Conservation (phyloP, 2,888 invertebrate species). For the Drosophila prolongata region DNA sequence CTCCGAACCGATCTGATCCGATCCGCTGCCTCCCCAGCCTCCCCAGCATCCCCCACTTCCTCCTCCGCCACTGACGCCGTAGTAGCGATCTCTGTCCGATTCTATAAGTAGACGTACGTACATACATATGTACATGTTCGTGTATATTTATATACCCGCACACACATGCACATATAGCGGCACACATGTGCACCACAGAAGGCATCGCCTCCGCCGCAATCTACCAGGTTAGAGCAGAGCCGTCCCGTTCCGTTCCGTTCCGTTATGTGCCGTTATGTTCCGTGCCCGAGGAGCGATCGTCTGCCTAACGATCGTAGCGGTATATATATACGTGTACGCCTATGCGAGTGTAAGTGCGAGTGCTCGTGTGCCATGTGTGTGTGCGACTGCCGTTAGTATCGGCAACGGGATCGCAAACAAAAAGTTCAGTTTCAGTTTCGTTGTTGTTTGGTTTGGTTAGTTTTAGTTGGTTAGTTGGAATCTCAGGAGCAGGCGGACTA, state of each 20-base stretch:
- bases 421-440: constrained; percentile 81
- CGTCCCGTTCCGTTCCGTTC: constrained; percentile 17
- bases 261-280: constrained; percentile 22
- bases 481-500: constrained; percentile 37
- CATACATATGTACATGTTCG: constrained; percentile 62
- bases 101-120: constrained; percentile 67
- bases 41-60: constrained; percentile 3
- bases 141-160: constrained; percentile 61
- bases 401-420: constrained; percentile 77
- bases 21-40: constrained; percentile 6
- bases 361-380: constrained; percentile 32
- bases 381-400: constrained; percentile 74
- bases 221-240: constrained; percentile 75
- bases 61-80: constrained; percentile 29
- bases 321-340: constrained; percentile 6
- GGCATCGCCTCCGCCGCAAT: constrained; percentile 56
- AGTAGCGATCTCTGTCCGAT: constrained; percentile 55
- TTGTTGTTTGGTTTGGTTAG: constrained; percentile 61
- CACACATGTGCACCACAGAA: constrained; percentile 67
- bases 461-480: constrained; percentile 50
- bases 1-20: constrained; percentile 15
- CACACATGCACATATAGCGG: no score
- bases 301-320: constrained; percentile 76
- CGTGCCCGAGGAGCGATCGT: constrained; percentile 44
- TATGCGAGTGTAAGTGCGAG: constrained; percentile 19